These are phyloP conservation scores for Zophobas morio DNA, from an alignment of 1,140 invertebrate genomes.

Conservation along the genomic window DNA sequence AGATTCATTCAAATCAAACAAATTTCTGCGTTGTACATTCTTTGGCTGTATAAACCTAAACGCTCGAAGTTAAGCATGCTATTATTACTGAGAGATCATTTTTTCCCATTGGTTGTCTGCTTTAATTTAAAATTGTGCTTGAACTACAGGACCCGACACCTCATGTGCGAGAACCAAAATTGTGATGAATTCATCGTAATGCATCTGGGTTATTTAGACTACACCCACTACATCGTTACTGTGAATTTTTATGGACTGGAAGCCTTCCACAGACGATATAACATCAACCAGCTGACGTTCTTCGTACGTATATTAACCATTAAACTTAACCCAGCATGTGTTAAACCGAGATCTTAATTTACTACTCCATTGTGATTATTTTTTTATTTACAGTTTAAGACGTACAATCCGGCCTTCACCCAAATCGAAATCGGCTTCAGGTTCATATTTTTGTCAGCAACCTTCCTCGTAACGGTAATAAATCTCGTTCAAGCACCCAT, in stretches of 20 bases:
- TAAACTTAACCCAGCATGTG: not conserved
- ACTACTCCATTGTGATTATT: not conserved
- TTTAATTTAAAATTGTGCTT: not conserved
- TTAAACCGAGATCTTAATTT: no score
- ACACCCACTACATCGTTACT: conserved; percentile 89
- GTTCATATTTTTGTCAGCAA: conserved; percentile 90
- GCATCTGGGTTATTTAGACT: conserved; percentile 92
- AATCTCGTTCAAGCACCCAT: conserved; percentile 67
- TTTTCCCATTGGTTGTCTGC: no score
- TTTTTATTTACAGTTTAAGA: conserved; percentile 87
- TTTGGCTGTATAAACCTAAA: no score
- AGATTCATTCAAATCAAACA: no score
- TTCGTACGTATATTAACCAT: conserved; percentile 80
- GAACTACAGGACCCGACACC: conserved; percentile 78
- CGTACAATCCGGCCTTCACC: conserved; percentile 95
- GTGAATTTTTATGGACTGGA: conserved; percentile 88
- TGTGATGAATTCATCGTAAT: conserved; percentile 92
- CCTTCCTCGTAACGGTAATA: conserved; percentile 88
- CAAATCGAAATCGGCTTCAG: conserved; percentile 98
- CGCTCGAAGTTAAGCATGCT: no score
- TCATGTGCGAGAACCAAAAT: conserved; percentile 84
- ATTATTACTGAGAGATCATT: no score
- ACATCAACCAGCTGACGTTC: conserved; percentile 88
- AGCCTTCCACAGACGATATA: conserved; percentile 86
- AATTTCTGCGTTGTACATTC: no score